phyloP scores from a whole-genome alignment of 2,888 invertebrate species.

The Conops quadrifasciatus region DNA sequence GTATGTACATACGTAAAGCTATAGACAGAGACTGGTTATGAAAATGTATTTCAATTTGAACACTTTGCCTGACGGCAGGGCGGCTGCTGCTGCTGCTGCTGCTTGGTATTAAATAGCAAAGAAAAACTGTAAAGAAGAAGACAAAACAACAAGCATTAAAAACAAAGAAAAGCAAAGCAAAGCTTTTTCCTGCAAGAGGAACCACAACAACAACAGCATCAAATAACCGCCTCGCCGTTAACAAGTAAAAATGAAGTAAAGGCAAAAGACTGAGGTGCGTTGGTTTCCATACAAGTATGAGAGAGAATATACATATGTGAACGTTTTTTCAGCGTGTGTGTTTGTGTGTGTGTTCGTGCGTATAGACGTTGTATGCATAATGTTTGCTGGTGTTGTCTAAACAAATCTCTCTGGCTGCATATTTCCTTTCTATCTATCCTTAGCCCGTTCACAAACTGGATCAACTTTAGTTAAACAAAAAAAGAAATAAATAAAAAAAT shows the following conservation, averaged over 20 bases:
- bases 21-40: slow-evolving; percentile 15
- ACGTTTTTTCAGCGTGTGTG: too few relatives aligned
- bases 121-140: background rate
- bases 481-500: too few relatives aligned
- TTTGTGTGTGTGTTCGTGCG: slow-evolving; percentile 2
- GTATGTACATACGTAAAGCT: background rate
- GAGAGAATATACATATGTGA: too few relatives aligned
- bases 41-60: slow-evolving; percentile 25
- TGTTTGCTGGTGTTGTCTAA: background rate
- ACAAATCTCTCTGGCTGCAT: slow-evolving; percentile 2
- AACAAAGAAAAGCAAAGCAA: slow-evolving; percentile 11
- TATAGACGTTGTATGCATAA: background rate
- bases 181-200: background rate
- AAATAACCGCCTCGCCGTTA: background rate
- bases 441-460: too few relatives aligned
- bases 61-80: background rate
- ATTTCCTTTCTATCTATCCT: background rate
- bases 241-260: too few relatives aligned
- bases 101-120: background rate
- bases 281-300: too few relatives aligned
- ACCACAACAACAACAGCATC: background rate
- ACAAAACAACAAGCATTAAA: background rate
- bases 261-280: too few relatives aligned
- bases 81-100: background rate
- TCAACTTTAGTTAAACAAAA: slow-evolving; percentile 39